Base-by-base conservation (phyloP, 2,888 invertebrate species). In the Pegoplata infirma region DNA sequence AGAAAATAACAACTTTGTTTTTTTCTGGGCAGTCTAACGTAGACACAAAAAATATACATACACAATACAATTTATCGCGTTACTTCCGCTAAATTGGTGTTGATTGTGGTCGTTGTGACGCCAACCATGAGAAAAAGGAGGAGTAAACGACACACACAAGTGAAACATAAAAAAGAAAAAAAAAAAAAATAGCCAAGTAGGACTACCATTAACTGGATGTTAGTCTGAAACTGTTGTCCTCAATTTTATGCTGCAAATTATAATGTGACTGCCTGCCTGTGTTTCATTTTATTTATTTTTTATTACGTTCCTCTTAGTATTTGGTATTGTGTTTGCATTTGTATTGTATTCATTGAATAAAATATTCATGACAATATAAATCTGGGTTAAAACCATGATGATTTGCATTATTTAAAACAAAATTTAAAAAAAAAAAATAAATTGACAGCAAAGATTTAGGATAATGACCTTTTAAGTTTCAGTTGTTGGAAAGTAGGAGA, bases 1-100 rank as follows among this genome's bases (percentile, higher is more conserved):
- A n/a, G n/a, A n/a, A n/a, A n/a, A n/a, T n/a, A n/a, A n/a, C n/a
- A n/a, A n/a, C n/a, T n/a, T n/a, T n/a, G n/a, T n/a, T n/a, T n/a
- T n/a, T n/a, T n/a, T n/a, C n/a, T n/a, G n/a, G n/a, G n/a, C n/a
- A n/a, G n/a, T n/a, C n/a, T n/a, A n/a, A n/a, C n/a, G n/a, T n/a
- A n/a, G n/a, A 56, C 7, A 58, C 12, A 36, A 44, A 53, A 58
- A 63, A 75, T 81, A 82, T 81, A 81, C 19, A 40, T 12, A 74
- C 63, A 75, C 56, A 67, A 74, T 75, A 84, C 84, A 84, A 87
- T 87, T 87, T 85, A 82, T 85, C 85, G 84, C 85, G 83, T 88
- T 88, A 87, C 85, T 88, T 88, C 85, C 86, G 84, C 85, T 85
- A 87, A 87, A 88, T 88, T 88, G 84, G 86, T 86, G 84, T 84